phyloP scores from a whole-genome alignment of 2,888 invertebrate genomes.

The Chironomus riparius region DNA sequence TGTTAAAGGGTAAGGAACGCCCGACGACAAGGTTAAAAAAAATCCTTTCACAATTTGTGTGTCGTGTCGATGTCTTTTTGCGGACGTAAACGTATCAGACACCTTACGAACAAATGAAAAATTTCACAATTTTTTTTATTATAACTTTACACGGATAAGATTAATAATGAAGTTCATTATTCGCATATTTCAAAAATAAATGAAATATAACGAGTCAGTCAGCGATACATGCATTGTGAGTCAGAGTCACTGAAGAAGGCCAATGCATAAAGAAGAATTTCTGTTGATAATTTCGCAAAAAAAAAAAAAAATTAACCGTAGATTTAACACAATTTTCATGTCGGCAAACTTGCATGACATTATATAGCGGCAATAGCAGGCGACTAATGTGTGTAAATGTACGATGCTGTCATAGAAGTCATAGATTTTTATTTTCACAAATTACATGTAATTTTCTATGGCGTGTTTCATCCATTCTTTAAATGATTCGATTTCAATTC shows the following conservation, averaged over 20 bases:
- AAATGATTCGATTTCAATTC: neutral
- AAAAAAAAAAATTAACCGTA: neutral
- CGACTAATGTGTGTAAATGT: neutral
- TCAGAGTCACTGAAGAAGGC: neutral
- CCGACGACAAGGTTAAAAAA: neutral
- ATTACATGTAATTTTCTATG: conserved; percentile 13
- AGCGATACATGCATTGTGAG: neutral
- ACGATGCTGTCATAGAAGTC: neutral
- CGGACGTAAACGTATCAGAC: neutral
- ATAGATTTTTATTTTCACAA: neutral
- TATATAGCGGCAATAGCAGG: neutral
- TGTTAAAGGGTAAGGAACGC: neutral
- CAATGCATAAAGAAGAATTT: neutral
- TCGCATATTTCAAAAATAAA: too few species aligned
- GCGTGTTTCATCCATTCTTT: neutral
- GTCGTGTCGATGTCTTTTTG: too few species aligned
- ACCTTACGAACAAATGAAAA: neutral
- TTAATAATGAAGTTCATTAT: too few species aligned
- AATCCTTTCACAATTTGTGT: neutral
- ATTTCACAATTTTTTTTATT: neutral
- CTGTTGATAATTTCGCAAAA: neutral
- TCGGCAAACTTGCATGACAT: neutral
- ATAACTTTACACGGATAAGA: too few species aligned
- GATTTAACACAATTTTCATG: neutral
- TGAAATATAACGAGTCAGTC: neutral